Evolutionary conservation across 2,888 invertebrate genomes (phyloP), one percentile per base, ranked within the genome.

Genomic region (Scelioninae gen. 2): DNA sequence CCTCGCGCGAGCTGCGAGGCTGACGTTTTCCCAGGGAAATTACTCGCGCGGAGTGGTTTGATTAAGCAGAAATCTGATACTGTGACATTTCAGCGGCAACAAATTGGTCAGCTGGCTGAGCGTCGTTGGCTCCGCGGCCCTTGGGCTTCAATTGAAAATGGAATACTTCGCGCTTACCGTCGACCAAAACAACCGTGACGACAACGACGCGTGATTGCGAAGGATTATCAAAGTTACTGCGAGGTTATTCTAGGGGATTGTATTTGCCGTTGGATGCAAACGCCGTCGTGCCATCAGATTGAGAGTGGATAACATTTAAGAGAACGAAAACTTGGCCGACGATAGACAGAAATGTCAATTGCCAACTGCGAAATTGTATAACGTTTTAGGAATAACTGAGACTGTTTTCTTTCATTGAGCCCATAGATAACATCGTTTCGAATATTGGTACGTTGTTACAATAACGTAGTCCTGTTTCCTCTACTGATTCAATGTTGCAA

Each of bases 101-200:
- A 83, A 81, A 78, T 73, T 86, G 57, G 82, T 85, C 48, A 86
- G 85, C 46, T 86, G 86, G 85, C 68, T 86, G 43, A 86, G 86
- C 63, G 76, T 77, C 10, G 79, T 84, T 10, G 82, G 82, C 2
- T 76, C 83, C 7, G 80, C 80, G 10, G 83, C 84, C 0, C 73
- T 85, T 19, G 79, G 79, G 37, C 76, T 86, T 13, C 78, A 80
- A 63, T 31, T 85, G 52, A 71, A 58, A 10, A 68, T 78, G 37
- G 82, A 83, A 37, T 86, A 86, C 46, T 82, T 75, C 52, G 41
- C 78, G 31, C 61, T 85, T 28, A 84, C 85, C 18, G 11, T 52
- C 55, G 41, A 39, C 25, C 16, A 64, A 45, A 58, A 64, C 31
- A 52, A 46, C 2, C 43, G 18, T 22, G 46, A 43, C 11, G 63